Evolutionary conservation across 2,888 invertebrate genomes (phyloP).

Genomic region (Plagiodera versicolora): DNA sequence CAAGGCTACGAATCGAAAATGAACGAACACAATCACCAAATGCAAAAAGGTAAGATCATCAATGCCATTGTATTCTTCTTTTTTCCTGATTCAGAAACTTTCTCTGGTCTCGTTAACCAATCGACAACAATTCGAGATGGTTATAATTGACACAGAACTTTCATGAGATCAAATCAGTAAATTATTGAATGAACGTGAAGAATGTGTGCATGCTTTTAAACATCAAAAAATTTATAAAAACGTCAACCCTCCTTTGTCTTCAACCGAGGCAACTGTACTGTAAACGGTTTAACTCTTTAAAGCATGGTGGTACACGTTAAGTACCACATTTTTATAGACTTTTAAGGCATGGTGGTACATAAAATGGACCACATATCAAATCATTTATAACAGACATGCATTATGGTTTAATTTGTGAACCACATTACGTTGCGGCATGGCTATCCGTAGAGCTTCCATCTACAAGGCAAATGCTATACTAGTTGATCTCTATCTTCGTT

Average conservation of each 20-base stretch:
- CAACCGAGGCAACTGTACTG: too few species aligned
- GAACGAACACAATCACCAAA: constrained; percentile 56
- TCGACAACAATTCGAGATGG: too few species aligned
- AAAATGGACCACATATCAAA: constrained; percentile 5
- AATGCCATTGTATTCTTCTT: not conserved
- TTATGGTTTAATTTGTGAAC: not conserved
- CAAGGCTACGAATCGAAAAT: constrained; percentile 62
- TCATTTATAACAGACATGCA: not conserved
- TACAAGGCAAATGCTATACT: not conserved
- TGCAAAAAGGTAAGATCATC: constrained; percentile 58
- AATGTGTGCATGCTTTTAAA: too few species aligned
- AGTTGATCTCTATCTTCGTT: not conserved
- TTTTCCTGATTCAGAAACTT: too few species aligned
- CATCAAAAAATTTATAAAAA: too few species aligned
- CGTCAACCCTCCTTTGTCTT: too few species aligned
- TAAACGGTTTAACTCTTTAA: too few species aligned
- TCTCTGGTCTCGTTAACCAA: too few species aligned
- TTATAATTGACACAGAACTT: too few species aligned
- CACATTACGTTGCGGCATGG: not conserved
- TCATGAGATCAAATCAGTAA: too few species aligned
- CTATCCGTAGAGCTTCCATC: not conserved
- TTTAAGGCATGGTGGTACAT: constrained; percentile 1
- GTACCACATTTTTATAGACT: not conserved
- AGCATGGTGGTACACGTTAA: too few species aligned
- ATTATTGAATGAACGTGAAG: too few species aligned